Conservation (phyloP, 2,113 vertebrate genomes). For the Varanus komodoensis region DNA sequence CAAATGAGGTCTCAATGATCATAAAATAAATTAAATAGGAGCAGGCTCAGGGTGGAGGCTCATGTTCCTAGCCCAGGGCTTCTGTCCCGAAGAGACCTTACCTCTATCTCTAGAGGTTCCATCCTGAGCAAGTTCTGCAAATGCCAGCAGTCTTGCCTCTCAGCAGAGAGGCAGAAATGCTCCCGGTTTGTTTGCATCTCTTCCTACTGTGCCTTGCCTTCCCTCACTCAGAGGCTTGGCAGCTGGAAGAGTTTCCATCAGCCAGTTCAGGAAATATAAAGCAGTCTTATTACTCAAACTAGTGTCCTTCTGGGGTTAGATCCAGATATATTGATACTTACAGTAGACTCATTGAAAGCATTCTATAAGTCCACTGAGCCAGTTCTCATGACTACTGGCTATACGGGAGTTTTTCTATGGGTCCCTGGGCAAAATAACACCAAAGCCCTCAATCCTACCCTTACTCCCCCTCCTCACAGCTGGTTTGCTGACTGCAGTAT, state of each 20-base stretch:
- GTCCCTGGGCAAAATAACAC: too few relatives aligned
- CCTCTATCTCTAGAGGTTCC: neutral
- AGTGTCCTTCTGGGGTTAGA: too few relatives aligned
- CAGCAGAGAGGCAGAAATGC: neutral
- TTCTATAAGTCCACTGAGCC: too few relatives aligned
- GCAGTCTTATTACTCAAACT: neutral
- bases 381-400: too few relatives aligned
- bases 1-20: neutral
- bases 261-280: neutral
- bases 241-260: neutral
- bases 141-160: neutral
- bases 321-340: too few relatives aligned
- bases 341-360: too few relatives aligned
- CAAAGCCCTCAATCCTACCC: too few relatives aligned
- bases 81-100: neutral
- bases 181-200: neutral
- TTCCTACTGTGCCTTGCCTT: neutral
- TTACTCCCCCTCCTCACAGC: too few relatives aligned
- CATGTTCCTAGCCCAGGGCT: too few relatives aligned
- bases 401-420: too few relatives aligned
- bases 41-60: neutral
- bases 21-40: neutral
- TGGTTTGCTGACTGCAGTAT: too few relatives aligned
- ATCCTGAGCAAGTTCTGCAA: neutral
- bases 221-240: neutral